These are phyloP conservation scores for Pinna nobilis DNA, from an alignment of 1,140 invertebrate genomes.

Conservation along the genomic window DNA sequence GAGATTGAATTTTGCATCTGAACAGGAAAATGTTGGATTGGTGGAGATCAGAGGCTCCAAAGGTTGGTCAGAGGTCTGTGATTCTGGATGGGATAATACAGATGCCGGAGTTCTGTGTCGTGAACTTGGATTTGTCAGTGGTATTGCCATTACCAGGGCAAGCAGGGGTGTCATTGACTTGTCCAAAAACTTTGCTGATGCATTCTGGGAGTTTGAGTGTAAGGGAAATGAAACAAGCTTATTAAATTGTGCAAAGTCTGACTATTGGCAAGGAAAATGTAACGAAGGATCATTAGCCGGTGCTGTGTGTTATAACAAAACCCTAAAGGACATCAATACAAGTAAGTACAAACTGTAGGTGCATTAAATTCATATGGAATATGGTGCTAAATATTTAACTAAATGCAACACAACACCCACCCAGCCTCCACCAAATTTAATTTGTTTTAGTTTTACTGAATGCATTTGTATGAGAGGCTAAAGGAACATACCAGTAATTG, in stretches of 20 bases:
- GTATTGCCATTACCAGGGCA: slow-evolving; percentile 4
- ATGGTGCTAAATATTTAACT: no score
- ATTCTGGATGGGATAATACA: slow-evolving; percentile 46
- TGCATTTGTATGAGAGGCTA: no score
- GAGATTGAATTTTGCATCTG: slow-evolving; percentile 38
- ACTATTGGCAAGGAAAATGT: slow-evolving; percentile 23
- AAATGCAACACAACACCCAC: background rate
- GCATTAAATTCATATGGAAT: background rate
- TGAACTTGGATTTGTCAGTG: slow-evolving; percentile 51
- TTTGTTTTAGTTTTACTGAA: no score
- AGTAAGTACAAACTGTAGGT: slow-evolving; percentile 35
- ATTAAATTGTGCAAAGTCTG: slow-evolving; percentile 29
- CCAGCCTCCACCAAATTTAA: background rate
- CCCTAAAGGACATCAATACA: slow-evolving; percentile 41
- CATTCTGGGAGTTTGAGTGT: slow-evolving; percentile 46
- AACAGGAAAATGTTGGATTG: slow-evolving; percentile 41
- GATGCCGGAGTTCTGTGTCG: slow-evolving; percentile 54
- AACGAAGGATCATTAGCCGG: slow-evolving; percentile 27
- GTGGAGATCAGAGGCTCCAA: slow-evolving; percentile 47
- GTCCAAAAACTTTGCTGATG: slow-evolving; percentile 6
- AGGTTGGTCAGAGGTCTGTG: slow-evolving; percentile 55
- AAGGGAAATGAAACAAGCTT: slow-evolving; percentile 36
- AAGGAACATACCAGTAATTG: no score
- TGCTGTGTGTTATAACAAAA: slow-evolving; percentile 56
- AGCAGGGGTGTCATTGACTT: slow-evolving; percentile 7